Conservation (phyloP, 2,797 vertebrate species). For the Centroberyx gerrardi region DNA sequence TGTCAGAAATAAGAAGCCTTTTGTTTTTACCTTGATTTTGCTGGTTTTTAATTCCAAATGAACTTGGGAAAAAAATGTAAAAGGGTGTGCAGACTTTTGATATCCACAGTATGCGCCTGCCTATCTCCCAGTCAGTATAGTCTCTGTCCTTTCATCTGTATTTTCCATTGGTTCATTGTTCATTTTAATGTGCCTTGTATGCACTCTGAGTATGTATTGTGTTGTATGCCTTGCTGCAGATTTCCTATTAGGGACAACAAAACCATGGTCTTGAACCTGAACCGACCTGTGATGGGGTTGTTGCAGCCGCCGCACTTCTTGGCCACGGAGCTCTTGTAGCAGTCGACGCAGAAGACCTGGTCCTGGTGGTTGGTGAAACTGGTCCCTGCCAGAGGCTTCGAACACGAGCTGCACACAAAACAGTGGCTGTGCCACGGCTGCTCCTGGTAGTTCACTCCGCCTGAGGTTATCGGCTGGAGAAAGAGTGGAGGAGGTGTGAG, state of each 20-base stretch:
- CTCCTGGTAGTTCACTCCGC: slow-evolving; percentile 97
- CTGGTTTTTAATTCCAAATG: too few relatives aligned
- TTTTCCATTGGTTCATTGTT: too few relatives aligned
- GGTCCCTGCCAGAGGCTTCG: slow-evolving; percentile 91
- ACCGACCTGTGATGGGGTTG: slow-evolving; percentile 94
- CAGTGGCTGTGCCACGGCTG: slow-evolving; percentile 97
- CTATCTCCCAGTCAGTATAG: too few relatives aligned
- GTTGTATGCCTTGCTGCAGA: too few relatives aligned
- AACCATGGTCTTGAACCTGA: not conserved
- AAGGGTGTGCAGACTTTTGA: too few relatives aligned
- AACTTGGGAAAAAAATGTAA: too few relatives aligned
- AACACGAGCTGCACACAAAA: slow-evolving; percentile 95
- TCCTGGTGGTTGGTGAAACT: slow-evolving; percentile 96
- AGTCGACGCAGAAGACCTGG: slow-evolving; percentile 94
- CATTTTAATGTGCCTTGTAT: too few relatives aligned
- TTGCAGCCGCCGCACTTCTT: slow-evolving; percentile 96
- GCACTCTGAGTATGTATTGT: too few relatives aligned
- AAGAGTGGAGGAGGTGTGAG: not conserved
- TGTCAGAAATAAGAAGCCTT: too few relatives aligned
- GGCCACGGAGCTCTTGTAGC: slow-evolving; percentile 95
- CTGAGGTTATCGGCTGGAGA: slow-evolving; percentile 92
- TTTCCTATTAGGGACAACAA: not conserved
- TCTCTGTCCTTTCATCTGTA: too few relatives aligned
- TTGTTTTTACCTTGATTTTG: too few relatives aligned
- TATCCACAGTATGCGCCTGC: too few relatives aligned